A percentile compares a stretch with the other conserved stretches of the same genome.
phyloP scores from a whole-genome alignment of 1,140 invertebrate genomes.

The Drosophila insularis region DNA sequence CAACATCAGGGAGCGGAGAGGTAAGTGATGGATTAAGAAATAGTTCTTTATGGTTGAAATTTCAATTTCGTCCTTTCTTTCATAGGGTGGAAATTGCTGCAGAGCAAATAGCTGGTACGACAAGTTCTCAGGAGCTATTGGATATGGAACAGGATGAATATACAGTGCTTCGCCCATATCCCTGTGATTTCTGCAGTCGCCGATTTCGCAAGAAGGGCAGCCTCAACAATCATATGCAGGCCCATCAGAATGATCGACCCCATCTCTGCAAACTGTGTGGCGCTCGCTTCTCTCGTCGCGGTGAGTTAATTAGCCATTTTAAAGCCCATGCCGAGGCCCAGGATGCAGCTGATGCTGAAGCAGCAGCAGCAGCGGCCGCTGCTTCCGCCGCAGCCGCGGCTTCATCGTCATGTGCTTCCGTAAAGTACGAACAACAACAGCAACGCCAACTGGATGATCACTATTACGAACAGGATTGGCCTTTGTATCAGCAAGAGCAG shows the following conservation, averaged over 20 bases:
- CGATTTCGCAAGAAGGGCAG: conserved; percentile 92
- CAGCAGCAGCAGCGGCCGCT: conserved; percentile 55
- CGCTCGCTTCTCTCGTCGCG: conserved; percentile 89
- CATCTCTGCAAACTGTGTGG: conserved; percentile 91
- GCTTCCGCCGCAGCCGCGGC: not conserved
- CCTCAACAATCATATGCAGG: conserved; percentile 92
- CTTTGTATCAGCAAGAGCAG: conserved; percentile 47
- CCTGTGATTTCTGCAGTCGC: conserved; percentile 92
- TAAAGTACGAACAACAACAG: conserved; percentile 58
- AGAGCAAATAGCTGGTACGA: conserved; percentile 84
- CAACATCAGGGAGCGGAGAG: conserved; percentile 87
- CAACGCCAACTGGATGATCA: conserved; percentile 62
- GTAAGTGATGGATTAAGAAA: conserved; percentile 79
- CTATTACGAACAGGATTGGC: conserved; percentile 79
- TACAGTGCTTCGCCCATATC: conserved; percentile 90
- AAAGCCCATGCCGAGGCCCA: conserved; percentile 88
- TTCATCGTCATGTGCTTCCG: conserved; percentile 31
- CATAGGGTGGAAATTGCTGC: conserved; percentile 86
- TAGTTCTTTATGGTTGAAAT: not conserved
- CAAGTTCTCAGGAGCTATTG: conserved; percentile 85
- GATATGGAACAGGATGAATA: conserved; percentile 92
- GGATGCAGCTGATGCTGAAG: conserved; percentile 83
- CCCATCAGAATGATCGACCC: conserved; percentile 90
- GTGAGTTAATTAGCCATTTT: conserved; percentile 90
- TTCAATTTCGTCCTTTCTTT: not conserved